These are phyloP conservation scores for Tyto alba DNA, from an alignment of 2,113 vertebrate species.

Conservation along the genomic window DNA sequence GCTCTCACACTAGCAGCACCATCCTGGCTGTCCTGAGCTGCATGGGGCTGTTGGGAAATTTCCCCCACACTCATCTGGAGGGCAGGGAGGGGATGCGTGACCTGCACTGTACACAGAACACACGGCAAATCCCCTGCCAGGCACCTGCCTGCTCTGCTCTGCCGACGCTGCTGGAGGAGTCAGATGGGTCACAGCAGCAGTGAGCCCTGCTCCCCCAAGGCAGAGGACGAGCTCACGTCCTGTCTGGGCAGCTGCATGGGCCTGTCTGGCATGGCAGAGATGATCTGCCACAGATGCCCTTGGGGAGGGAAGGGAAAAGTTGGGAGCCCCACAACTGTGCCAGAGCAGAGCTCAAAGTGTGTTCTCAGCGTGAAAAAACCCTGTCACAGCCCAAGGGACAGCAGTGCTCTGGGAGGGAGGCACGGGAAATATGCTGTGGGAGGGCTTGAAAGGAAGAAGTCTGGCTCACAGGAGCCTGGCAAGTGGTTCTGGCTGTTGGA, in stretches of 20 bases:
- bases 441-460: background rate
- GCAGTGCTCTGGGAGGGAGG: background rate
- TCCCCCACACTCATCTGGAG: background rate
- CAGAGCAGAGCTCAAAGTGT: background rate
- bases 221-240: background rate
- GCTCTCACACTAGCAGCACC: background rate
- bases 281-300: background rate
- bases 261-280: background rate
- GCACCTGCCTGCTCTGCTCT: background rate
- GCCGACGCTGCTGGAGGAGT: background rate
- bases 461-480: background rate
- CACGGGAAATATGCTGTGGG: background rate
- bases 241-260: rapidly evolving
- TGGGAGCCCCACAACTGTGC: rapidly evolving
- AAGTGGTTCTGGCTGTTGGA: background rate
- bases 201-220: background rate
- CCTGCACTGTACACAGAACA: too few species aligned
- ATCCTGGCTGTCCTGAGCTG: background rate
- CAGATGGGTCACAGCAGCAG: background rate
- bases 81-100: background rate
- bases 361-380: background rate
- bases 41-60: background rate
- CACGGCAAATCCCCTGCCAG: background rate
- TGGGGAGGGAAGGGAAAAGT: background rate
- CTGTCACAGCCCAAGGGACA: background rate